phyloP scores from a whole-genome alignment of 2,113 vertebrate species.

The Vireo altiloquus region DNA sequence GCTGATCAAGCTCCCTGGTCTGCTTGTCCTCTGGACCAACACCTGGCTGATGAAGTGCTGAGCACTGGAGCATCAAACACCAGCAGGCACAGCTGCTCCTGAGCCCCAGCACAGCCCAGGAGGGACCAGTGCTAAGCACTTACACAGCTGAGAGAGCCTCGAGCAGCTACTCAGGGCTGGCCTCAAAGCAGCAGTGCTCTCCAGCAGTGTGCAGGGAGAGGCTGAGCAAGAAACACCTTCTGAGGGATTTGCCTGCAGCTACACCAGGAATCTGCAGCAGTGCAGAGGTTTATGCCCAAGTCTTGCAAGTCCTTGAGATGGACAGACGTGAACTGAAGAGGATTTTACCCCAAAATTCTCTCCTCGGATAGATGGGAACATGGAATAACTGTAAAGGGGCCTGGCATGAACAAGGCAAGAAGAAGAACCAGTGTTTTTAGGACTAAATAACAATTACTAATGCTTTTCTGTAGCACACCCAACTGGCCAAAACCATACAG shows the following conservation, averaged over 20 bases:
- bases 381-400: neutral
- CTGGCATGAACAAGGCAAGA: neutral
- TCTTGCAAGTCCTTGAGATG: neutral
- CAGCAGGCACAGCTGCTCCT: neutral
- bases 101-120: neutral
- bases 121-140: fast-evolving
- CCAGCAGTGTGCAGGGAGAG: neutral
- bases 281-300: neutral
- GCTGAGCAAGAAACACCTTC: fast-evolving
- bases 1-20: neutral
- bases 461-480: neutral
- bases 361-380: neutral
- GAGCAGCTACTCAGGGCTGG: neutral
- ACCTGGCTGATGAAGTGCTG: neutral
- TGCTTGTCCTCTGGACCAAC: neutral
- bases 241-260: neutral
- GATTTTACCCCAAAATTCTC: neutral
- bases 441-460: neutral
- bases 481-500: neutral
- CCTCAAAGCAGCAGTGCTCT: neutral
- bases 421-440: neutral
- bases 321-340: neutral
- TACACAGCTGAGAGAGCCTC: neutral
- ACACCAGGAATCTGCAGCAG: neutral
- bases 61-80: neutral